Evolutionary conservation across 2,797 vertebrate genomes (phyloP).

Genomic region (Trematomus bernacchii): DNA sequence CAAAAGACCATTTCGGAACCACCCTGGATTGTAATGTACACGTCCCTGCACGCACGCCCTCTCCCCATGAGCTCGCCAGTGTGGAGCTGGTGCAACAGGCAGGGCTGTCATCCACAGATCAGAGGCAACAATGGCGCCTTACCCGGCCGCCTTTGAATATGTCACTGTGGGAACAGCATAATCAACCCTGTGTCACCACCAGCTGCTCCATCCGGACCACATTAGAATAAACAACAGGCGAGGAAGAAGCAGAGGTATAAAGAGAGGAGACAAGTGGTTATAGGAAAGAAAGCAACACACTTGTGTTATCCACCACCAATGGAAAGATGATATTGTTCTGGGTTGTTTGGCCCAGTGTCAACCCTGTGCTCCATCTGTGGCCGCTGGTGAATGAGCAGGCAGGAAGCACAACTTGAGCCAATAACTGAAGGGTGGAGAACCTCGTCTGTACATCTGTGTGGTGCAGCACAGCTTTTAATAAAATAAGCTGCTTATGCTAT

Average conservation of each 20-base stretch:
- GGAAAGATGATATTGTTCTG: conserved; percentile 73
- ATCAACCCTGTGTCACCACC: conserved; percentile 86
- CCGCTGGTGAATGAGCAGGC: conserved; percentile 55
- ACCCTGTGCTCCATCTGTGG: conserved; percentile 68
- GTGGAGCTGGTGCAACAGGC: conserved; percentile 84
- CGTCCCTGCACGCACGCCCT: conserved; percentile 42
- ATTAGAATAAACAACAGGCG: conserved; percentile 81
- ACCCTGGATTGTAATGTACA: conserved; percentile 28
- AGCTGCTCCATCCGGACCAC: conserved; percentile 81
- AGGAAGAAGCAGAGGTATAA: conserved; percentile 66
- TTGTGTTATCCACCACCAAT: conserved; percentile 56
- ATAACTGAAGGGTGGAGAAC: conserved; percentile 33
- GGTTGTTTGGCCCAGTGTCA: conserved; percentile 68
- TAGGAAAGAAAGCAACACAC: conserved; percentile 61
- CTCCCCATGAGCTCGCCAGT: conserved; percentile 63
- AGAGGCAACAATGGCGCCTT: conserved; percentile 77
- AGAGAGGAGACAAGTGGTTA: conserved; percentile 68
- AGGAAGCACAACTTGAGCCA: conserved; percentile 57
- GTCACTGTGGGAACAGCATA: conserved; percentile 85
- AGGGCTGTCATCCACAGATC: conserved; percentile 86
- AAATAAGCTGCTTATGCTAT: conserved; percentile 8
- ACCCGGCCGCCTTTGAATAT: conserved; percentile 76
- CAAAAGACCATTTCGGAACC: neutral
- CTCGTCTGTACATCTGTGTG: conserved; percentile 32
- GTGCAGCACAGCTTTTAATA: conserved; percentile 15